Base-by-base conservation (phyloP, 2,888 invertebrate species). In the Lasius fuliginosus region DNA sequence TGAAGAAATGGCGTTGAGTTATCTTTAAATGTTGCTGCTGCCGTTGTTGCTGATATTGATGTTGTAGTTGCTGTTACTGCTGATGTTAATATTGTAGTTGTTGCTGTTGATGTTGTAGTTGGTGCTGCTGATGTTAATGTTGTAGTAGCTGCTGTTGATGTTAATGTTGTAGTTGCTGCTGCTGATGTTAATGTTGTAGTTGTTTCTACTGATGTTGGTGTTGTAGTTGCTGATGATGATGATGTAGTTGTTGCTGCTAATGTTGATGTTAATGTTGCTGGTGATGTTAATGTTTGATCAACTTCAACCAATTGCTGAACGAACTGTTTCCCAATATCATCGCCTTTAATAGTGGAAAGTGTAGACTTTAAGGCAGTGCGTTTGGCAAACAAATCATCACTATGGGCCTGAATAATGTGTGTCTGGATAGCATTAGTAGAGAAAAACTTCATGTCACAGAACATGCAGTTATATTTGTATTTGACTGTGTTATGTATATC, bases 351-450 rank as follows among this genome's bases (percentile, higher is more conserved):
- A 36, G 27, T 60, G 6, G 30, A 30, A 36, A n/a, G 40, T 40
- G 23, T 2, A 33, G 42, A 6, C 18, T 12, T 60, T 73, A 18
- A 36, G 5, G 11, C 1, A 73, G n/a, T 4, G 23, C 6, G 33
- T 33, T 81, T 49, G 49, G 15, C 33, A 46, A 73, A 5, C 5
- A 81, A n/a, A 27, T 77, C 56, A 46, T 74, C 30, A 27, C 36
- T 46, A 27, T 92, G 92, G 0, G 85, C n/a, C 60, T 91, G 85
- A 33, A 85, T 71, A 11, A 89, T 46, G n/a, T 92, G 92, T 15
- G 85, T 76, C 12, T 85, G 83, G 1, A 74, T 36, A 3, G 60
- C 42, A 36, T 49, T n/a, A 1, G 49, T 9, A 33, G 69, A 27
- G 3, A 60, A 36, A 60, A 92, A 84, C 11, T 67, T 68, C 83